A percentile compares a stretch with the other conserved stretches of the same genome.
phyloP scores from a whole-genome alignment of 2,113 vertebrate genomes.

The Aldabrachelys gigantea region DNA sequence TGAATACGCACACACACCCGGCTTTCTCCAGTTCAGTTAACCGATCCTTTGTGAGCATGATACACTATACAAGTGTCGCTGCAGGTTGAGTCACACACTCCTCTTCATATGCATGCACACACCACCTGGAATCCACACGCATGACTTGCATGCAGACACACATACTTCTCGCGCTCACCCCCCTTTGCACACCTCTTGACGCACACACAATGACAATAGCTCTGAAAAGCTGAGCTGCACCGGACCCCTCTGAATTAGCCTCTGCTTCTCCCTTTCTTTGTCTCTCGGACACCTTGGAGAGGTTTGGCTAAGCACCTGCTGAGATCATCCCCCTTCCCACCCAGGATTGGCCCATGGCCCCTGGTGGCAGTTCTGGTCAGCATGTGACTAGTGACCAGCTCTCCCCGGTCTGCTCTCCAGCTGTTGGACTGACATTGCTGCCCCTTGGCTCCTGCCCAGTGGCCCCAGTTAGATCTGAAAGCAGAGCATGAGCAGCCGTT shows the following conservation, averaged over 20 bases:
- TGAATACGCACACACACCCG: background rate
- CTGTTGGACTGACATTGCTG: background rate
- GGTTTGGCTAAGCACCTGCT: background rate
- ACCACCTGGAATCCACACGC: background rate
- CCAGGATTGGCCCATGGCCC: background rate
- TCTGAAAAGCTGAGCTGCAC: background rate
- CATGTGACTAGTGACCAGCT: background rate
- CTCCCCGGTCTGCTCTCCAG: background rate
- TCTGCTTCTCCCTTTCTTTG: background rate
- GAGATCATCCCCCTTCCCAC: background rate
- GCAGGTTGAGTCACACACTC: background rate
- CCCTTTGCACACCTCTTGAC: background rate
- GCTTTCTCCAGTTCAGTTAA: background rate
- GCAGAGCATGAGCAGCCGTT: too few relatives aligned
- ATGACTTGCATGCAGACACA: background rate
- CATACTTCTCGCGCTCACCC: background rate
- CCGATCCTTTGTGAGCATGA: background rate
- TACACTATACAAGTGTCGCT: background rate
- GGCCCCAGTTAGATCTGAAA: background rate
- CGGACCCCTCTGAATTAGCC: background rate
- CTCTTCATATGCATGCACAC: background rate
- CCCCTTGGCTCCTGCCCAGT: background rate
- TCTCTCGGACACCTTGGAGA: background rate
- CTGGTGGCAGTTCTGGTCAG: background rate
- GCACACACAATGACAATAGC: background rate